Percentiles rank a stretch among this genome's conserved stretches.
Evolutionary conservation across 1,140 invertebrate species (phyloP).

Genomic region (Maniola jurtina): DNA sequence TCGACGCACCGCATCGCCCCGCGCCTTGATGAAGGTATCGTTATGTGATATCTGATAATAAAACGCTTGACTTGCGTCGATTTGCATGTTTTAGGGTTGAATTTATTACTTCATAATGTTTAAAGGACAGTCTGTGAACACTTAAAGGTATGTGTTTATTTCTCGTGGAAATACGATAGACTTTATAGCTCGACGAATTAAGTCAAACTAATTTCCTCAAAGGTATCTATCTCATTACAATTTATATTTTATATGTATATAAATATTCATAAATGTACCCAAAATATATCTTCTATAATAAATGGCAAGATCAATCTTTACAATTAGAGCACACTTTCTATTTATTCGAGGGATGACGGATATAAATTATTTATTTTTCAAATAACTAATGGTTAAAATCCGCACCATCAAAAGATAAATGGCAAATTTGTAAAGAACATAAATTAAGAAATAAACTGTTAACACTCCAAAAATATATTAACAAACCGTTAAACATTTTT

Average conservation of each 20-base stretch:
- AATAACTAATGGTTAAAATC: conserved; percentile 1
- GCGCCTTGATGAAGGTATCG: conserved; percentile 62
- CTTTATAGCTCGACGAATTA: no score
- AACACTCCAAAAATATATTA: conserved; percentile 29
- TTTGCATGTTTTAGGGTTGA: conserved; percentile 42
- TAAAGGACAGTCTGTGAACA: neutral
- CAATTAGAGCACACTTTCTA: no score
- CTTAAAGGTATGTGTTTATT: neutral
- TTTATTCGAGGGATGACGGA: neutral
- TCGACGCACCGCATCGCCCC: conserved; percentile 37
- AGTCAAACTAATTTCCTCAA: no score
- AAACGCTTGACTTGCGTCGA: conserved; percentile 47
- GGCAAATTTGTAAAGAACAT: conserved; percentile 16
- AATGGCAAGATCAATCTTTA: no score
- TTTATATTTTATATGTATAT: no score
- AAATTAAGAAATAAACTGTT: conserved; percentile 25
- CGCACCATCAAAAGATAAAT: conserved; percentile 8
- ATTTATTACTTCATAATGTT: conserved; percentile 37
- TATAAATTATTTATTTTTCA: neutral
- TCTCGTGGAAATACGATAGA: conserved; percentile 3
- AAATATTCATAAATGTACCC: no score
- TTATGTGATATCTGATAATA: conserved; percentile 65
- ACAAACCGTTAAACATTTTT: conserved; percentile 34
- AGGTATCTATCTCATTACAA: no score
- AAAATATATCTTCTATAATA: no score